Conservation (phyloP, 2,113 vertebrate genomes). For the Mustelus asterias region DNA sequence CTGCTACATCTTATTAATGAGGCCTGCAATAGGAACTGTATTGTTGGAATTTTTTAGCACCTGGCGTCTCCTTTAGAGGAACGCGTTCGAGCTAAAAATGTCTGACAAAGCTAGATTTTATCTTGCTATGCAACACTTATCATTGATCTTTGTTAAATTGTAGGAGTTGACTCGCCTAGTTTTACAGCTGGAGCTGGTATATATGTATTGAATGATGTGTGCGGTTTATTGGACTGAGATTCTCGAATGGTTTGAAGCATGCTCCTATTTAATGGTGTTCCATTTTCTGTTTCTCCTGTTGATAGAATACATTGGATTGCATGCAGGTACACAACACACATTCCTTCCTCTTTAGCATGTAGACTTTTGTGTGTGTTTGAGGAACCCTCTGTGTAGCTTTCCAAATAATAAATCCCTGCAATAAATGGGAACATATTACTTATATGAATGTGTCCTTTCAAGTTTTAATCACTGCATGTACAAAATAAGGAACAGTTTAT, state of each 20-base stretch:
- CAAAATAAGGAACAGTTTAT: slow-evolving; percentile 9
- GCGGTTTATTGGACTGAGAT: neutral
- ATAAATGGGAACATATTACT: neutral
- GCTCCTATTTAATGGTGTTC: slow-evolving; percentile 39
- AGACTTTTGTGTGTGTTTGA: neutral
- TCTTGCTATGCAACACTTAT: neutral
- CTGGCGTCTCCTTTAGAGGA: neutral
- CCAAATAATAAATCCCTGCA: neutral
- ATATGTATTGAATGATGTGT: slow-evolving; percentile 43
- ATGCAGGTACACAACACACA: slow-evolving; percentile 78
- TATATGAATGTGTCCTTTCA: neutral
- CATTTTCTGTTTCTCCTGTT: slow-evolving; percentile 54
- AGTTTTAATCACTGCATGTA: neutral
- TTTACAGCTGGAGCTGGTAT: slow-evolving; percentile 66
- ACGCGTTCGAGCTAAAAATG: neutral
- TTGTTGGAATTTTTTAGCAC: neutral
- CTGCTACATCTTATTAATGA: neutral
- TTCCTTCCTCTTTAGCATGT: slow-evolving; percentile 2
- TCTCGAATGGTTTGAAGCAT: slow-evolving; percentile 12
- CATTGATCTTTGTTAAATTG: slow-evolving; percentile 52
- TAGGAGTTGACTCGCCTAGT: slow-evolving; percentile 69
- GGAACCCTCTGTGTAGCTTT: neutral
- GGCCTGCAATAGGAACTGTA: neutral
- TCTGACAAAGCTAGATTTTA: neutral
- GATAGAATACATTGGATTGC: slow-evolving; percentile 90